Evolutionary conservation across 37 sponge, comb jelly and placozoan species (phyloP).

Genomic region (Tethya wilhelma): DNA sequence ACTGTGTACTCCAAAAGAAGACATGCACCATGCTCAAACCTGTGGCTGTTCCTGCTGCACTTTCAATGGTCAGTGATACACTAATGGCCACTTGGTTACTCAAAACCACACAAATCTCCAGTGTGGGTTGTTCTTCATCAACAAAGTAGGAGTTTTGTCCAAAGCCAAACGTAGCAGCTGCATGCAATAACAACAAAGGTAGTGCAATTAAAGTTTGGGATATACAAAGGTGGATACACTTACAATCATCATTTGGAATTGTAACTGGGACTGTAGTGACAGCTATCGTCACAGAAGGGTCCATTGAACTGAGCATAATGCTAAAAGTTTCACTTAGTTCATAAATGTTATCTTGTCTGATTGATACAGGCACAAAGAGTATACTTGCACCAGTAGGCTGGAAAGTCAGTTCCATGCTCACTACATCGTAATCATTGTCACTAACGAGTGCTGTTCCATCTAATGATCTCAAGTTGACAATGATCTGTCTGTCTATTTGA

Average conservation of each 20-base stretch:
- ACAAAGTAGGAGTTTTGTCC: no score
- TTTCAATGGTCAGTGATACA: no score
- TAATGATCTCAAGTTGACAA: neutral
- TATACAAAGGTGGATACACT: no score
- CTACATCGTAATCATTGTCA: neutral
- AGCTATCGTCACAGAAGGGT: neutral
- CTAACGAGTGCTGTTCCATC: neutral
- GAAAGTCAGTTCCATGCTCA: neutral
- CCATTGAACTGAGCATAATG: neutral
- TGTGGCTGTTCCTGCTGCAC: no score
- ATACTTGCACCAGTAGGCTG: neutral
- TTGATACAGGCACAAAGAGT: neutral
- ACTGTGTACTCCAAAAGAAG: no score
- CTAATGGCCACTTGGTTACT: no score
- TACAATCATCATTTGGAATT: neutral
- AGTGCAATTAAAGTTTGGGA: no score
- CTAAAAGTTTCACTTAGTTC: neutral
- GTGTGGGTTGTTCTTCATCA: no score
- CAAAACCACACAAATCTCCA: no score
- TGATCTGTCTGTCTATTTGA: neutral
- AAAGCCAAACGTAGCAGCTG: no score
- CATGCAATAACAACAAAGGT: no score
- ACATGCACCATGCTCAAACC: no score
- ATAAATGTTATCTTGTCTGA: neutral
- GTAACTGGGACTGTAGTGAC: neutral